phyloP scores from a whole-genome alignment of 1,140 invertebrate species.

The Microplitis mediator region DNA sequence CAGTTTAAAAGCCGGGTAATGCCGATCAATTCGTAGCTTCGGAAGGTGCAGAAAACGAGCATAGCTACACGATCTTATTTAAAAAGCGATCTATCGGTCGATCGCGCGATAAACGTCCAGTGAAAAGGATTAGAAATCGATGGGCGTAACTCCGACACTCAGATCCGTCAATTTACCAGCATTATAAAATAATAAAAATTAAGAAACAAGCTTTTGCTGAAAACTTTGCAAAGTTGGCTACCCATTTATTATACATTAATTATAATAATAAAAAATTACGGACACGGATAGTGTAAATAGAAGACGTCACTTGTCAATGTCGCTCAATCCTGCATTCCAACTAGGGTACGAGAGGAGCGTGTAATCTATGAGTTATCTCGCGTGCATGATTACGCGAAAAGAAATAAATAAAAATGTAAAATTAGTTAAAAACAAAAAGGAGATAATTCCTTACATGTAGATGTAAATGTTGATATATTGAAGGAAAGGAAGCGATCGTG shows the following conservation, averaged over 20 bases:
- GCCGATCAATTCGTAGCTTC: not conserved
- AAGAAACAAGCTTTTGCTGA: not conserved
- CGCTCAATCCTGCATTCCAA: not conserved
- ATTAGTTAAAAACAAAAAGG: conserved; percentile 6
- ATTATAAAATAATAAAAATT: not conserved
- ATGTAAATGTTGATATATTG: not conserved
- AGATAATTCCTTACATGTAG: not conserved
- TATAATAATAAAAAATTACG: not conserved
- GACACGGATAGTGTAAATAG: not conserved
- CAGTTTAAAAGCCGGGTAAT: too few species aligned
- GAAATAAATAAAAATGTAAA: not conserved
- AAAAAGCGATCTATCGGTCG: conserved; percentile 7
- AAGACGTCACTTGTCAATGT: not conserved
- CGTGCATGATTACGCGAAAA: not conserved
- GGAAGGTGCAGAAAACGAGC: too few species aligned
- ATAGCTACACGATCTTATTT: too few species aligned
- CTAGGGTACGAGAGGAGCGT: not conserved
- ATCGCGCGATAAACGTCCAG: conserved; percentile 31
- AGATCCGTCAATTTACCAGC: not conserved
- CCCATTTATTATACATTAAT: too few species aligned
- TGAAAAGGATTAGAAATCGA: conserved; percentile 46
- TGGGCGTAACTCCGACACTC: conserved; percentile 28
- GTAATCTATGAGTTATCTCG: not conserved
- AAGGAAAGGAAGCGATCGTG: conserved; percentile 25
- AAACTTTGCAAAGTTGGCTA: too few species aligned